Conservation (phyloP, 2,113 vertebrate species). For the Pedionomus torquatus region DNA sequence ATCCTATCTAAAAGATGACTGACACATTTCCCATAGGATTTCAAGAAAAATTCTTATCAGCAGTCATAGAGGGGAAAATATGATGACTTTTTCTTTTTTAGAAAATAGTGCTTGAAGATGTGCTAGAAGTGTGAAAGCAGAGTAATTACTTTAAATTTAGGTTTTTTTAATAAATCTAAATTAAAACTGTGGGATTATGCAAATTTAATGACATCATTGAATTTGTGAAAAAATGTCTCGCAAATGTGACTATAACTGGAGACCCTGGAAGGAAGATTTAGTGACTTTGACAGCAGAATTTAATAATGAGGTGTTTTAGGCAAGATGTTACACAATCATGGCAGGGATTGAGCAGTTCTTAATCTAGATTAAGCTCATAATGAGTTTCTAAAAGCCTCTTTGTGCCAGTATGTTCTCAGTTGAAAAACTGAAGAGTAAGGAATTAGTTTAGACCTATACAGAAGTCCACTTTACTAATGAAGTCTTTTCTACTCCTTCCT, state of each 20-base stretch:
- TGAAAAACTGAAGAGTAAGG: background rate
- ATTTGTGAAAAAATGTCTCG: background rate
- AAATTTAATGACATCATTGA: background rate
- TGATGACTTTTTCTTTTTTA: fast-evolving
- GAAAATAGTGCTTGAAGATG: background rate
- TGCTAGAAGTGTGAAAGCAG: background rate
- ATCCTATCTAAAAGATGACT: background rate
- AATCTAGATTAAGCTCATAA: background rate
- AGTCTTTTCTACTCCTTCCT: background rate
- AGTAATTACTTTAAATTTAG: background rate
- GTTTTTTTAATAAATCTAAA: background rate
- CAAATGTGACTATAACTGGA: background rate
- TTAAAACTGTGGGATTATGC: background rate
- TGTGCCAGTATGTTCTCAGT: background rate
- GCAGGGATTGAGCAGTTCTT: background rate
- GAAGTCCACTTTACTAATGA: background rate
- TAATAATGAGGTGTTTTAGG: background rate
- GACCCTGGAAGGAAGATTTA: background rate
- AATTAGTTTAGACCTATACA: background rate
- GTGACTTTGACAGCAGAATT: background rate
- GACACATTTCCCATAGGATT: background rate
- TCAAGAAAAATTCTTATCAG: background rate
- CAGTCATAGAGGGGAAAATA: background rate
- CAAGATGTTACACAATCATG: fast-evolving
- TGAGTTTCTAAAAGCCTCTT: background rate